Evolutionary conservation across 2,888 invertebrate species (phyloP).

Genomic region (Resseliella maxima): DNA sequence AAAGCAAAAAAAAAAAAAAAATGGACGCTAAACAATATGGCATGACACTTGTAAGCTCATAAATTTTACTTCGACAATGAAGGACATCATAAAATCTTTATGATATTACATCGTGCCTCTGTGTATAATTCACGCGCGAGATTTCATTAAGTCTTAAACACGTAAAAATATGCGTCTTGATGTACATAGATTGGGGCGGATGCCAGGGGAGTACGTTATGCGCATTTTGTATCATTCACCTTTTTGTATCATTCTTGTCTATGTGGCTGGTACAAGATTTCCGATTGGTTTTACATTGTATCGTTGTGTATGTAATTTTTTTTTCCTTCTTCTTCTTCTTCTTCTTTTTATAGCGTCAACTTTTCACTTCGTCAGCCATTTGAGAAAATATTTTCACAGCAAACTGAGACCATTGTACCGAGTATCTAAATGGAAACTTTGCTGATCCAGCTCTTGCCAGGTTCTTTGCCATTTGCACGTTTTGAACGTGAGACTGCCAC

Average conservation of each 20-base stretch:
- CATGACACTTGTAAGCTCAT: slow-evolving; percentile 27
- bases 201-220: not conserved
- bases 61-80: not conserved
- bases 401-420: not conserved
- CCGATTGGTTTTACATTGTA: slow-evolving; percentile 1
- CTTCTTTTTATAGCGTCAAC: not conserved
- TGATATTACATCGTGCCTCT: not conserved
- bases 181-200: not conserved
- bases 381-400: not conserved
- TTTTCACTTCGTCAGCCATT: slow-evolving; percentile 53
- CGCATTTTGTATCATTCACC: not conserved
- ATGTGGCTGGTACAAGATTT: not conserved
- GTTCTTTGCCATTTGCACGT: not conserved
- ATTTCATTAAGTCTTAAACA: slow-evolving; percentile 49
- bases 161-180: not conserved
- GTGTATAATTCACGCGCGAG: not conserved
- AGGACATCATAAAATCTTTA: slow-evolving; percentile 43
- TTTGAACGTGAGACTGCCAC: slow-evolving; percentile 17
- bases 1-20: no score
- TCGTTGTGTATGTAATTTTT: not conserved
- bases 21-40: not conserved
- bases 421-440: slow-evolving; percentile 17
- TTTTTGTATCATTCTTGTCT: not conserved
- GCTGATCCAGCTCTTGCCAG: slow-evolving; percentile 49
- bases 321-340: no score